phyloP scores from a whole-genome alignment of 1,140 invertebrate genomes.

The Nymphalis io region DNA sequence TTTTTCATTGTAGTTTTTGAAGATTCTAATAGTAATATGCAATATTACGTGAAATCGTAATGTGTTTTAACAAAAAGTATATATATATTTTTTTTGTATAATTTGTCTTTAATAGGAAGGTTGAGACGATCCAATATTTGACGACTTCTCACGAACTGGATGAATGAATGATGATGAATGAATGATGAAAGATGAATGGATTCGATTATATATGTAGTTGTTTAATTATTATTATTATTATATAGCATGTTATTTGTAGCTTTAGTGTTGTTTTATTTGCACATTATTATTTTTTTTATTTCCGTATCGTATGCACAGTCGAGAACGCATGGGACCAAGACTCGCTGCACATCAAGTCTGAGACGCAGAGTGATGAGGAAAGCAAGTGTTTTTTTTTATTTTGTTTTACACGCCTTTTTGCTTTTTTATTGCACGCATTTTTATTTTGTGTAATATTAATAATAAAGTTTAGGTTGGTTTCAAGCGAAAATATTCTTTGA shows the following conservation, averaged over 20 bases:
- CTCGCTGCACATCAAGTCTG: slow-evolving; percentile 50
- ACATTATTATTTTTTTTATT: slow-evolving; percentile 38
- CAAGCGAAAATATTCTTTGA: background rate
- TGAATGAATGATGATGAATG: no score
- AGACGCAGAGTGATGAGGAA: slow-evolving; percentile 65
- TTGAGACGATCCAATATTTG: no score
- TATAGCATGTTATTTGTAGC: slow-evolving; percentile 25
- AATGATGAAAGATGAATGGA: no score
- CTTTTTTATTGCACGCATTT: slow-evolving; percentile 16
- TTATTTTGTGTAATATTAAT: background rate
- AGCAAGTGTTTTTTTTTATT: slow-evolving; percentile 67
- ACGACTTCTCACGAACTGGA: no score
- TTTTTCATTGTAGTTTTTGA: background rate
- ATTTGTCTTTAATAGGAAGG: background rate
- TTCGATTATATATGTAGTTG: no score
- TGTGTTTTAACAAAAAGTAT: background rate
- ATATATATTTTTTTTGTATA: background rate
- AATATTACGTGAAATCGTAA: no score
- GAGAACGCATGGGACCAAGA: slow-evolving; percentile 46
- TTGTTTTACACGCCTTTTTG: slow-evolving; percentile 41
- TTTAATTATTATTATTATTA: slow-evolving; percentile 12
- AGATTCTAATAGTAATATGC: no score
- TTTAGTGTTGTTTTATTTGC: slow-evolving; percentile 36
- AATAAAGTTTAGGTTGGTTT: background rate
- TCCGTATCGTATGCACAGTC: slow-evolving; percentile 49